These are phyloP conservation scores for Ectemnius cavifrons DNA, from an alignment of 2,888 invertebrate genomes.

Conservation along the genomic window DNA sequence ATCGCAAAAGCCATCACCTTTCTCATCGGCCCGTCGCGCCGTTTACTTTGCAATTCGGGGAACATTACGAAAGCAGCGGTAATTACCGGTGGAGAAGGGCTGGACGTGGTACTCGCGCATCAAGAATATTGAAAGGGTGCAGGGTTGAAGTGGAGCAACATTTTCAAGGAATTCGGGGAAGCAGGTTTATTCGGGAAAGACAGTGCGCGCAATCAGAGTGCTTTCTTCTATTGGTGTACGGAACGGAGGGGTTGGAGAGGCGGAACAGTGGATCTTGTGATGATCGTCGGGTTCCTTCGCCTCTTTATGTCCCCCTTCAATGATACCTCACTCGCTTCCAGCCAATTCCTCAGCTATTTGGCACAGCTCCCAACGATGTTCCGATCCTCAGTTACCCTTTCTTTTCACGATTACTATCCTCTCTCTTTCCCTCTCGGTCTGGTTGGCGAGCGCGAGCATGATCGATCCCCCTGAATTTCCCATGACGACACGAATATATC, in stretches of 20 bases:
- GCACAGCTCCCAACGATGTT: constrained; percentile 40
- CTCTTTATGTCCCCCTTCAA: neutral
- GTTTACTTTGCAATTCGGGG: neutral
- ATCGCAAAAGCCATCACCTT: constrained; percentile 45
- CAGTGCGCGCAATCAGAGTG: no score
- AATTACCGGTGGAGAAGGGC: no score
- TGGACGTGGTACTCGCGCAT: no score
- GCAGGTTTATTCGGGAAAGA: neutral
- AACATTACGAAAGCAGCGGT: neutral
- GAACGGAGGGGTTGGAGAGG: constrained; percentile 28
- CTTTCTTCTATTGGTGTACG: no score
- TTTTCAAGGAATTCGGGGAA: neutral
- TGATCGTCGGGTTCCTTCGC: constrained; percentile 27
- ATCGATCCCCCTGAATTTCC: no score
- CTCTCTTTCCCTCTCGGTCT: no score
- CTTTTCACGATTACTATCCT: constrained; percentile 7
- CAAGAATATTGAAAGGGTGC: no score
- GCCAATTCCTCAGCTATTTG: constrained; percentile 38
- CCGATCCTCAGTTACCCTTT: constrained; percentile 13
- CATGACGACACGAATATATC: no score
- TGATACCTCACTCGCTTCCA: constrained; percentile 28
- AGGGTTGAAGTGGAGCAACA: neutral
- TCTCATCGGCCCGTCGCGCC: neutral
- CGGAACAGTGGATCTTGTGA: constrained; percentile 15
- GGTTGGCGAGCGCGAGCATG: no score